Evolutionary conservation across 2,888 invertebrate genomes (phyloP).

Genomic region (Allolobophora icterica): DNA sequence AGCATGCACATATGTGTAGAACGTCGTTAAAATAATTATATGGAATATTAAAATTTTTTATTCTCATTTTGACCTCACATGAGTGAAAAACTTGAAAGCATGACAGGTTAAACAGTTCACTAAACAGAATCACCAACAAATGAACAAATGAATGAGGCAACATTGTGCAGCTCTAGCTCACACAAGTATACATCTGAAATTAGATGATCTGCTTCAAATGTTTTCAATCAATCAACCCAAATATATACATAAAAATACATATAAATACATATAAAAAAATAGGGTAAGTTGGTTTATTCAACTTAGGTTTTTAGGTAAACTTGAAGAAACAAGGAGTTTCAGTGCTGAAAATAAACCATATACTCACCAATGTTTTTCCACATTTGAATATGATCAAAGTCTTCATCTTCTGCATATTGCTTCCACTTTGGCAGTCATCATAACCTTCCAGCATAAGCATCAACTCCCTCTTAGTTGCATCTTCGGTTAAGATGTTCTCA

Average conservation of each 20-base stretch:
- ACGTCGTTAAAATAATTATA: neutral
- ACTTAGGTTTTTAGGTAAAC: too few species aligned
- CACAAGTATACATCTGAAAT: neutral
- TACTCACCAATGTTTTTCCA: conserved; percentile 24
- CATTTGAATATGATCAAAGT: conserved; percentile 23
- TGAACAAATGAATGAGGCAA: too few species aligned
- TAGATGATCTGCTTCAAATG: neutral
- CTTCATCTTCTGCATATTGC: neutral
- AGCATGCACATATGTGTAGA: neutral
- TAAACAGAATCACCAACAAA: neutral
- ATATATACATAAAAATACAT: too few species aligned
- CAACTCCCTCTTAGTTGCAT: conserved; percentile 18
- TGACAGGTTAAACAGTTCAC: neutral
- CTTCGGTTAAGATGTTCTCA: neutral
- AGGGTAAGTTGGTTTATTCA: neutral
- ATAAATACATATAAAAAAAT: too few species aligned
- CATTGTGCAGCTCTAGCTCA: neutral
- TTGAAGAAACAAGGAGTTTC: neutral
- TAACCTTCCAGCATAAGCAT: neutral
- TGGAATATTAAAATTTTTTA: neutral
- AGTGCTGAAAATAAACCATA: neutral
- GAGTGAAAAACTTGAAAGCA: neutral
- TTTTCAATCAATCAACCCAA: neutral
- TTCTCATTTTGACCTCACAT: neutral
- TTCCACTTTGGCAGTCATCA: neutral